Percentiles rank a stretch among this genome's conserved stretches.
phyloP scores from a whole-genome alignment of 2,113 vertebrate genomes.

The Nipponia nippon region DNA sequence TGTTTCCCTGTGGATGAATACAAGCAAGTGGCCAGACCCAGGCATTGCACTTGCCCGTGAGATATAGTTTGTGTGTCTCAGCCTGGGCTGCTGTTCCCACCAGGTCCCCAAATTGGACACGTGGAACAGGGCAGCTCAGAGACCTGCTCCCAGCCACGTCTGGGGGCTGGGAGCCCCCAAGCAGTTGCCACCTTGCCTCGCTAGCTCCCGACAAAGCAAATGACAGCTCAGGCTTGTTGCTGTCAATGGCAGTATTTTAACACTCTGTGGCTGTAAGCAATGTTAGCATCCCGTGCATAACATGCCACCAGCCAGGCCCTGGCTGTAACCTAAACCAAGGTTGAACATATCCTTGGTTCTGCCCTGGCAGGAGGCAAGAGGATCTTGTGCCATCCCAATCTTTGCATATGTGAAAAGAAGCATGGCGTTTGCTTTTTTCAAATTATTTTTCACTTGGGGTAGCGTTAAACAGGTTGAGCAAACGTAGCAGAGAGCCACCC shows the following conservation, averaged over 20 bases:
- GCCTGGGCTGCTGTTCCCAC: background rate
- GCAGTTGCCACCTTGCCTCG: background rate
- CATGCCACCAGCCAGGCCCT: background rate
- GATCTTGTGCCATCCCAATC: background rate
- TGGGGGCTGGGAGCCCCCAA: background rate
- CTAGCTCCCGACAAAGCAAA: background rate
- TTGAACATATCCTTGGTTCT: background rate
- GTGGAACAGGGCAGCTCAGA: background rate
- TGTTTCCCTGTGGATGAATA: background rate
- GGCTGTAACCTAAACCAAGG: background rate
- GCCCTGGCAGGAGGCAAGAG: background rate
- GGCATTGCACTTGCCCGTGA: background rate
- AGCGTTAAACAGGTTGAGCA: background rate
- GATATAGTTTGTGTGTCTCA: background rate
- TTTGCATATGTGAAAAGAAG: background rate
- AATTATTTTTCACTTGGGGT: background rate
- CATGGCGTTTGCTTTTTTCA: background rate
- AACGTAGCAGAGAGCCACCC: background rate
- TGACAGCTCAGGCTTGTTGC: background rate
- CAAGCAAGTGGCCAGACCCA: background rate
- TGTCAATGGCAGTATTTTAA: background rate
- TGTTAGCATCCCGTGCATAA: background rate
- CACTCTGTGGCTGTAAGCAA: background rate
- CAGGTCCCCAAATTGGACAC: rapidly evolving
- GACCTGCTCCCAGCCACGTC: background rate